Conservation (phyloP, 92 coral and sea anemone genomes). For the Actinostola sp. region DNA sequence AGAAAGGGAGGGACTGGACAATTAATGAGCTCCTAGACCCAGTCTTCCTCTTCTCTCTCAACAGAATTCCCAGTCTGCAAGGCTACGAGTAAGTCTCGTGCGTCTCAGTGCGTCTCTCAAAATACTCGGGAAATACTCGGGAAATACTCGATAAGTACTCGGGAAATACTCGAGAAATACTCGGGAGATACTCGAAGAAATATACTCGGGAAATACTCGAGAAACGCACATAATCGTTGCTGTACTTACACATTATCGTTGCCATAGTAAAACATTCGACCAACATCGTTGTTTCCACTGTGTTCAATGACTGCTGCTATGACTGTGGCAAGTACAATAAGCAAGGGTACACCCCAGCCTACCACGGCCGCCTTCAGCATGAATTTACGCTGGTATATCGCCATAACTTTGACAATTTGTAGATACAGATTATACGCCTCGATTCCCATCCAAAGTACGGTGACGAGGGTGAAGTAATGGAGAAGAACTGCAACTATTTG, state of each 20-base stretch:
- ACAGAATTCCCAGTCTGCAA: too few relatives aligned
- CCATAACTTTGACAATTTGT: slow-evolving; percentile 86
- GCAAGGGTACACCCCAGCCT: slow-evolving; percentile 82
- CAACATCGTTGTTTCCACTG: slow-evolving; percentile 45
- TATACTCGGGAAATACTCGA: too few relatives aligned
- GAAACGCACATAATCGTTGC: neutral
- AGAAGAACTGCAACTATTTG: slow-evolving; percentile 70
- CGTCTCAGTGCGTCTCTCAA: too few relatives aligned
- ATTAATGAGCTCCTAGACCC: too few relatives aligned
- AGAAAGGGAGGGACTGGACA: too few relatives aligned
- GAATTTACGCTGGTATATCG: slow-evolving; percentile 74
- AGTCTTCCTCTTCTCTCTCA: too few relatives aligned
- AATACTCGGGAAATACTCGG: too few relatives aligned
- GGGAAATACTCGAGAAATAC: too few relatives aligned
- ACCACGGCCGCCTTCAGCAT: slow-evolving; percentile 77
- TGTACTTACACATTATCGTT: slow-evolving; percentile 4
- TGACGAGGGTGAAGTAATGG: slow-evolving; percentile 76
- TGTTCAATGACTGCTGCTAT: slow-evolving; percentile 55
- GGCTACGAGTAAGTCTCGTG: too few relatives aligned
- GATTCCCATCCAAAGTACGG: slow-evolving; percentile 62
- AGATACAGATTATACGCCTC: slow-evolving; percentile 93
- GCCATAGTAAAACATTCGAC: slow-evolving; percentile 19
- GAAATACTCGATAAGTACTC: too few relatives aligned
- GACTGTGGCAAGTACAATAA: slow-evolving; percentile 69
- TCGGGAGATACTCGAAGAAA: too few relatives aligned